Conservation (phyloP, 2,113 vertebrate species). For the Zapus hudsonius region DNA sequence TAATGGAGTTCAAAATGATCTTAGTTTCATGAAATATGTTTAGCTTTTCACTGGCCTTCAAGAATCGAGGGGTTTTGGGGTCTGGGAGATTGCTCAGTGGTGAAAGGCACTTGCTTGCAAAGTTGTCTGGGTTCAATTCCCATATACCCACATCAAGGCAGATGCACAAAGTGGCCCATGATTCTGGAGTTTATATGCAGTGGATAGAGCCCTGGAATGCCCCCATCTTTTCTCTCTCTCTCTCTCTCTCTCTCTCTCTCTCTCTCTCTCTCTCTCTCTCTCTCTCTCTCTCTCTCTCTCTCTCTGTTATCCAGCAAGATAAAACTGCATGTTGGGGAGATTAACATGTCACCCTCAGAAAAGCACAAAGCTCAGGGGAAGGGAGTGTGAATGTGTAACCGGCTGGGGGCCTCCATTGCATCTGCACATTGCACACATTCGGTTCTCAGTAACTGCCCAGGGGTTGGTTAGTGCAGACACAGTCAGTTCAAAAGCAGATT, state of each 20-base stretch:
- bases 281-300: no score
- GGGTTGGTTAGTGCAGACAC: conserved; percentile 30
- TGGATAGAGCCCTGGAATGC: no score
- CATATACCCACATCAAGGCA: no score
- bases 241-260: no score
- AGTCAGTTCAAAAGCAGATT: conserved; percentile 46
- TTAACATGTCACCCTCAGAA: not conserved
- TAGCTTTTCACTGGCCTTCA: not conserved
- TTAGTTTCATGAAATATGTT: conserved; percentile 22
- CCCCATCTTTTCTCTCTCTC: no score
- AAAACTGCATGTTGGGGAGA: not conserved
- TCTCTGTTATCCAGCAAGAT: not conserved
- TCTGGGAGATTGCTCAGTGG: no score
- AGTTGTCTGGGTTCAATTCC: no score
- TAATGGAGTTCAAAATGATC: not conserved
- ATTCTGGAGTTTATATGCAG: no score
- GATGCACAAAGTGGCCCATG: no score
- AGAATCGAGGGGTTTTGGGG: not conserved
- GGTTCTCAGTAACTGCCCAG: conserved; percentile 24
- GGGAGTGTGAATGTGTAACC: not conserved
- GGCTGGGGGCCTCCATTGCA: not conserved
- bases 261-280: no score
- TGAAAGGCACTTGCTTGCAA: no score
- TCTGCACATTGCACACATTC: conserved; percentile 27
- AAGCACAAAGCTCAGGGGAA: not conserved